Conservation (phyloP, 2,113 vertebrate genomes). For the Urocolius indicus region DNA sequence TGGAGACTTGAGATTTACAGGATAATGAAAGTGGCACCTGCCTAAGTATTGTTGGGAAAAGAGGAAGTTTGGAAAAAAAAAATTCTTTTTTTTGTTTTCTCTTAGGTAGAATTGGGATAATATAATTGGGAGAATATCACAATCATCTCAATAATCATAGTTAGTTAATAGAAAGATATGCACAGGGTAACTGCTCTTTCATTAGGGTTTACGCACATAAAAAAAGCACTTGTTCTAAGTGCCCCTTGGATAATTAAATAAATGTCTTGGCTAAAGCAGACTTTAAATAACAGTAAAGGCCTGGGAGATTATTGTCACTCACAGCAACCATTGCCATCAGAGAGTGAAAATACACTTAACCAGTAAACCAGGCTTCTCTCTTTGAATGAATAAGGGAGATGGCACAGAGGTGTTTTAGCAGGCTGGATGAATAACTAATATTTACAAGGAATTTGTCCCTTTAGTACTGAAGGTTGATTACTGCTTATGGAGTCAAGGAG, state of each 20-base stretch:
- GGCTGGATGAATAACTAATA: background rate
- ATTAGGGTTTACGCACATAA: background rate
- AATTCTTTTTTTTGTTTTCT: background rate
- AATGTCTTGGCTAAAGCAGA: background rate
- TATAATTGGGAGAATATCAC: background rate
- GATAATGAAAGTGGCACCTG: background rate
- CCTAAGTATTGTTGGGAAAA: background rate
- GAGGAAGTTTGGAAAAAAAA: background rate
- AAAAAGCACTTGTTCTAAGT: background rate
- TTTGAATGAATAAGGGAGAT: background rate
- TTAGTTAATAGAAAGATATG: background rate
- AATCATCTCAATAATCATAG: background rate
- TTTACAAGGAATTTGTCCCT: background rate
- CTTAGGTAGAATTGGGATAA: background rate
- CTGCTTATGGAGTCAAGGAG: background rate
- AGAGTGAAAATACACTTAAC: background rate
- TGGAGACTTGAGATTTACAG: background rate
- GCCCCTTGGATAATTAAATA: background rate
- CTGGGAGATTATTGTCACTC: background rate
- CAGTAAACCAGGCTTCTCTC: background rate
- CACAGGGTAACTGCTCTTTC: background rate
- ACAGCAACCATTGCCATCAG: background rate
- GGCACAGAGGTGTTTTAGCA: background rate
- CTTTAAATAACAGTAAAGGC: background rate
- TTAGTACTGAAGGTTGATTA: background rate